These are phyloP conservation scores for Pontoporia blainvillei DNA, from an alignment of 2,113 vertebrate genomes.

Conservation along the genomic window DNA sequence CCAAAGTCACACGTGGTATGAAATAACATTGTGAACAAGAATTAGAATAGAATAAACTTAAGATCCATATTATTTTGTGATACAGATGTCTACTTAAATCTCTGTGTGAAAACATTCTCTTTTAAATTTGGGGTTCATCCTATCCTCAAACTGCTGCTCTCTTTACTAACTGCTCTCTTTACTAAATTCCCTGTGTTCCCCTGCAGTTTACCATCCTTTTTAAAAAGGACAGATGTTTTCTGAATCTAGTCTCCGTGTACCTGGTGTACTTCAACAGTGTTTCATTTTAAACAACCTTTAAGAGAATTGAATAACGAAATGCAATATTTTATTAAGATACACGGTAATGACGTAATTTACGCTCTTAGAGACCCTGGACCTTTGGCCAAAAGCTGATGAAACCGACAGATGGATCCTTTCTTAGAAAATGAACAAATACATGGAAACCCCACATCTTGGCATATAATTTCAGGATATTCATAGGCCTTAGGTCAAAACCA, in stretches of 20 bases:
- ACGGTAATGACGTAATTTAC: not conserved
- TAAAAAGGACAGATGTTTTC: constrained; percentile 19
- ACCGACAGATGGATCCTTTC: not conserved
- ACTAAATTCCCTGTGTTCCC: constrained; percentile 35
- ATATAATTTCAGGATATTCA: not conserved
- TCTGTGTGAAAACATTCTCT: not conserved
- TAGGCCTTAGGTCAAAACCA: not conserved
- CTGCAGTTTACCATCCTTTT: not conserved
- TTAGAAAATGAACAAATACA: not conserved
- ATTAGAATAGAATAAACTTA: not conserved
- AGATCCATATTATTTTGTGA: not conserved
- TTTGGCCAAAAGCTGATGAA: not conserved
- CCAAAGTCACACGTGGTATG: not conserved
- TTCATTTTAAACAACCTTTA: constrained; percentile 40
- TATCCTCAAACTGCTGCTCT: not conserved
- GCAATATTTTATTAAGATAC: not conserved
- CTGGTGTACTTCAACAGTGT: constrained; percentile 20
- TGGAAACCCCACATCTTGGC: not conserved
- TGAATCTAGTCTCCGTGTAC: not conserved
- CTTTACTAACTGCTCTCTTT: constrained; percentile 56
- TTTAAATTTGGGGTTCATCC: not conserved
- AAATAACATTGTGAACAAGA: not conserved
- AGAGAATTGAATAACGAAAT: not conserved
- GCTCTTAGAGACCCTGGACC: not conserved
- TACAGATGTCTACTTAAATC: not conserved